Base-by-base conservation (phyloP, 1,140 invertebrate species). In the Neelides sp. region DNA sequence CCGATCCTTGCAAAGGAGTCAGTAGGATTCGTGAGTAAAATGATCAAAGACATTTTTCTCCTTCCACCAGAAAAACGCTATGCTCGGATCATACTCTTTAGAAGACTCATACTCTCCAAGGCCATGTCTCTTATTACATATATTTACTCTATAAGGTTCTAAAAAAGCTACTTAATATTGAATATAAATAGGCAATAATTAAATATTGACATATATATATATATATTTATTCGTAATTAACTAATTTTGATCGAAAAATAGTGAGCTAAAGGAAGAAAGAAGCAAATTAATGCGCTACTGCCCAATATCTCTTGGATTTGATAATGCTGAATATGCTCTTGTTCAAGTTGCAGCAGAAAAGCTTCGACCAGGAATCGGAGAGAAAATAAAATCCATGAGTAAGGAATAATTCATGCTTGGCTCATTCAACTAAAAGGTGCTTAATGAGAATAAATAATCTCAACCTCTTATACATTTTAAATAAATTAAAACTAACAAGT, bases 331-430 rank as follows among this genome's bases (percentile, higher is more conserved):
- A 27, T 61, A 46, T 37, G 2, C 47, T 5, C 54, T 61, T 39
- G 40, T 61, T 8, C 58, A 61, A 50, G 47, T 52, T 3, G 46
- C 52, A 17, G 58, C 58, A 28, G 55, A 61, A 19, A 61, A 61
- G 50, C 52, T 61, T 34, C 48, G 52, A 34, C 52, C 58, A 23
- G 58, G 58, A 17, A 36, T 61, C n/a, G n/a, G n/a, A n/a, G n/a
- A n/a, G n/a, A n/a, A n/a, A n/a, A n/a, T n/a, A n/a, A n/a, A n/a
- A n/a, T n/a, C n/a, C n/a, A n/a, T n/a, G n/a, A n/a, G n/a, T n/a
- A n/a, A n/a, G n/a, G n/a, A n/a, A n/a, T n/a, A n/a, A n/a, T n/a
- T n/a, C n/a, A n/a, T n/a, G n/a, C n/a, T n/a, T n/a, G n/a, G n/a
- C n/a, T n/a, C n/a, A n/a, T n/a, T n/a, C n/a, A n/a, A n/a, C n/a